Conservation (phyloP, 2,888 invertebrate genomes). For the Agonopterix arenella region DNA sequence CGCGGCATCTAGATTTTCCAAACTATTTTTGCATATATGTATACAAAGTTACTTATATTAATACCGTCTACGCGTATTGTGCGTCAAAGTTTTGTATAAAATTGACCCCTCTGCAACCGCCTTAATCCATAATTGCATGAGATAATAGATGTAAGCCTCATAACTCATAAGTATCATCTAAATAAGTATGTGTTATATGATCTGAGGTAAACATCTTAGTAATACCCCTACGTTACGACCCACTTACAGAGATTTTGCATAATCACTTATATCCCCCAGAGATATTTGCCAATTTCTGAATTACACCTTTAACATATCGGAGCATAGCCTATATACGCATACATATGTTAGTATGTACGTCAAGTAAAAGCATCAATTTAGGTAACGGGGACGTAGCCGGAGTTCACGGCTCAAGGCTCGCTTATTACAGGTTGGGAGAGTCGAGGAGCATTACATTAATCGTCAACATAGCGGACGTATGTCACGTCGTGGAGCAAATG, state of each 20-base stretch:
- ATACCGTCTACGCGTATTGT: no score
- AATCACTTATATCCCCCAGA: background rate
- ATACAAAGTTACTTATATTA: no score
- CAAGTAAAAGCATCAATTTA: slow-evolving; percentile 40
- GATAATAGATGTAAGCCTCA: no score
- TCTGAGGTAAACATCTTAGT: no score
- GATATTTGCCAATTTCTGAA: background rate
- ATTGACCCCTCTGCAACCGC: no score
- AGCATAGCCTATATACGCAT: background rate
- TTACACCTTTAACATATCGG: background rate
- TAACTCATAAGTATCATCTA: no score
- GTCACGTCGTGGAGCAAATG: slow-evolving; percentile 38
- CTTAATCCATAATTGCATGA: no score
- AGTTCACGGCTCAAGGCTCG: slow-evolving; percentile 45
- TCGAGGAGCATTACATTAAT: slow-evolving; percentile 27
- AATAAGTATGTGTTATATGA: no score
- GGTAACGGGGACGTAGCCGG: slow-evolving; percentile 35
- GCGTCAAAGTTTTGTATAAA: no score
- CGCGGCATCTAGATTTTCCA: no score
- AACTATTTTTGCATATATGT: no score
- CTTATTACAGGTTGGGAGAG: slow-evolving; percentile 41
- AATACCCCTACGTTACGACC: no score
- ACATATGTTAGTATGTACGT: slow-evolving; percentile 4
- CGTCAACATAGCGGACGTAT: slow-evolving; percentile 32
- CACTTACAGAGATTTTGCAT: background rate